A percentile compares a stretch with the other conserved stretches of the same genome.
These are phyloP conservation scores for Nephrotoma guestfalica DNA, from an alignment of 2,888 invertebrate species.

Conservation along the genomic window DNA sequence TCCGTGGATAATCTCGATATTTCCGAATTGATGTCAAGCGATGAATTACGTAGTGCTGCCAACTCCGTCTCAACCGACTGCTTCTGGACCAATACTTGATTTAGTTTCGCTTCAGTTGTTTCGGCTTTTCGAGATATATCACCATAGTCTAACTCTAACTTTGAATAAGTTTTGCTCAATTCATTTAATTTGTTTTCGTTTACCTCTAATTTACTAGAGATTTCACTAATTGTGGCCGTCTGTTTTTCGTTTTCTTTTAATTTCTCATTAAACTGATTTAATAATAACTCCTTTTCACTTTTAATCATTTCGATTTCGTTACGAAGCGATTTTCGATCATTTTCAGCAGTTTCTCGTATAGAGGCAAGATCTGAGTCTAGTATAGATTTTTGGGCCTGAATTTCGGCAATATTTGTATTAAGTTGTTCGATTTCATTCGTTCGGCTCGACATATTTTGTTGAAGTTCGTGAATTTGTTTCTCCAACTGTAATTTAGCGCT, in stretches of 20 bases:
- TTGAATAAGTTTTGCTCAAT: conserved; percentile 20
- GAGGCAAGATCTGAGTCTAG: conserved; percentile 10
- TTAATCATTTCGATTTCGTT: conserved; percentile 24
- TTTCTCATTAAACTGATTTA: conserved; percentile 32
- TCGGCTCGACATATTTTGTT: conserved; percentile 30
- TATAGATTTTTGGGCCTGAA: conserved; percentile 26
- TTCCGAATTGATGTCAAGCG: conserved; percentile 44
- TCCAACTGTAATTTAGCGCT: conserved; percentile 31
- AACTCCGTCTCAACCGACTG: conserved; percentile 44
- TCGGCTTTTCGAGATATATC: conserved; percentile 42
- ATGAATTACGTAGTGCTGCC: conserved; percentile 39
- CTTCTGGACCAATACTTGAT: conserved; percentile 40
- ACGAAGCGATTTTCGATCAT: background rate
- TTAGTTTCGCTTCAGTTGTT: conserved; percentile 40
- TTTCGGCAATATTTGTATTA: conserved; percentile 15
- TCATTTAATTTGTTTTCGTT: conserved; percentile 21
- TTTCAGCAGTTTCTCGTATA: conserved; percentile 7
- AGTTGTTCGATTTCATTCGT: conserved; percentile 35
- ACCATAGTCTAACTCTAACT: conserved; percentile 39
- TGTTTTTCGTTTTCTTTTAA: conserved; percentile 32
- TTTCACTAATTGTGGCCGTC: conserved; percentile 22
- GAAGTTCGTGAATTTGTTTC: conserved; percentile 29
- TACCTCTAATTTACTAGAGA: conserved; percentile 12
- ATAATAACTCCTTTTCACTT: conserved; percentile 26
- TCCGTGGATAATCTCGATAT: conserved; percentile 40